These are phyloP conservation scores for Agelastica alni DNA, from an alignment of 2,888 invertebrate species.

Conservation along the genomic window DNA sequence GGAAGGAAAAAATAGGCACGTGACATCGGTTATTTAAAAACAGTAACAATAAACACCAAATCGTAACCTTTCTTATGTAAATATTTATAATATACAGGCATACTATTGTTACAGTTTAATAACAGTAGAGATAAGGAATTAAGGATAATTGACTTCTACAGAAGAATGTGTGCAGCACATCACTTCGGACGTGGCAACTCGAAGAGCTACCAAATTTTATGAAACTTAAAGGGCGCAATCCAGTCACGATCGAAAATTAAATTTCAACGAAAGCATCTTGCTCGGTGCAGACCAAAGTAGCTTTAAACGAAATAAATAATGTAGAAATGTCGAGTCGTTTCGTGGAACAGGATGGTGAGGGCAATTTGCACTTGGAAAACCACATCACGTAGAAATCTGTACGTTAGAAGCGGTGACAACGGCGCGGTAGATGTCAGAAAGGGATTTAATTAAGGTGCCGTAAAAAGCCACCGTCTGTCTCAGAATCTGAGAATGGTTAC, in stretches of 20 bases:
- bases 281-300: constrained; percentile 31
- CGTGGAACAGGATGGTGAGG: constrained; percentile 32
- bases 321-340: constrained; percentile 41
- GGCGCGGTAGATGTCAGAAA: constrained; percentile 57
- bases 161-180: not conserved
- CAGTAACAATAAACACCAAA: not conserved
- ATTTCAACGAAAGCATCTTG: constrained; percentile 25
- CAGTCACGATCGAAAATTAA: constrained; percentile 27
- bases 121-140: too few relatives aligned
- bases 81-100: too few relatives aligned
- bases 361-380: constrained; percentile 57
- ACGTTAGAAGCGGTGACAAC: constrained; percentile 56
- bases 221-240: not conserved
- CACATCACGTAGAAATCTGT: constrained; percentile 58
- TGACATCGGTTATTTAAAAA: too few relatives aligned
- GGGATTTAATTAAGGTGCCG: constrained; percentile 58
- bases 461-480: constrained; percentile 52
- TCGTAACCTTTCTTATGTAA: too few relatives aligned
- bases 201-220: too few relatives aligned
- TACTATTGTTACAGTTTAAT: too few relatives aligned
- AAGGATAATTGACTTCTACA: too few relatives aligned
- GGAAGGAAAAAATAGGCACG: too few relatives aligned
- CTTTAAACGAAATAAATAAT: constrained; percentile 54
- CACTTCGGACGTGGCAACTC: too few relatives aligned
- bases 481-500: constrained; percentile 11